Percentiles rank a stretch among this genome's conserved stretches.
Evolutionary conservation across 2,888 invertebrate species (phyloP).

Genomic region (Phaedon cochleariae): DNA sequence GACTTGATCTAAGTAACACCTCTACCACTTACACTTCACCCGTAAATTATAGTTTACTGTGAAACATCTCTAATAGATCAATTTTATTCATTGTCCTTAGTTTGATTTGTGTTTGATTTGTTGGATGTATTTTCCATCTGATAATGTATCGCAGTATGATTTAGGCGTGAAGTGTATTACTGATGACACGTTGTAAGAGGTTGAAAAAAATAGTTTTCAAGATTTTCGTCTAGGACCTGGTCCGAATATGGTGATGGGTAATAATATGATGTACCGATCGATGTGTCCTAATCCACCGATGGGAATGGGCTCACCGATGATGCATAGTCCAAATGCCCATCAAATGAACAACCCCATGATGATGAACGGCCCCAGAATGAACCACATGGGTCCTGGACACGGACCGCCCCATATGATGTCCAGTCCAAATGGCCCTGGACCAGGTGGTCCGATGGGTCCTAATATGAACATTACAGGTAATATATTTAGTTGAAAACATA

Average conservation of each 20-base stretch:
- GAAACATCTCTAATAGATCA: too few relatives aligned
- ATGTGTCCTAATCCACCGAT: slow-evolving; percentile 61
- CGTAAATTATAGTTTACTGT: too few relatives aligned
- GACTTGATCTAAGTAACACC: too few relatives aligned
- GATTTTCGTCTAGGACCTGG: slow-evolving; percentile 34
- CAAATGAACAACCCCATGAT: slow-evolving; percentile 60
- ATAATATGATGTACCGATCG: slow-evolving; percentile 68
- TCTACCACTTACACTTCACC: too few relatives aligned
- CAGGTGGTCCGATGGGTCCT: slow-evolving; percentile 67
- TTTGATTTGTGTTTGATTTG: too few relatives aligned
- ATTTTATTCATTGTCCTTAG: too few relatives aligned
- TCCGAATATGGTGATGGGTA: slow-evolving; percentile 54
- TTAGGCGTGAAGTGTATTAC: too few relatives aligned
- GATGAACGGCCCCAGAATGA: slow-evolving; percentile 63
- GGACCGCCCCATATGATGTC: slow-evolving; percentile 65
- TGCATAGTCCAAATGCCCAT: slow-evolving; percentile 61
- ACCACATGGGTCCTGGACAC: slow-evolving; percentile 53
- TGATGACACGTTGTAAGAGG: too few relatives aligned
- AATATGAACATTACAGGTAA: slow-evolving; percentile 39
- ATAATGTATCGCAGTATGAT: too few relatives aligned
- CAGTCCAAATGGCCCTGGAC: slow-evolving; percentile 69
- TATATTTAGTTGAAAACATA: too few relatives aligned
- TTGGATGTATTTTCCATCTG: too few relatives aligned
- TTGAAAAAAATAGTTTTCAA: neutral
- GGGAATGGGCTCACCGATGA: slow-evolving; percentile 59